Evolutionary conservation across 1,140 invertebrate species (phyloP), one percentile per base, ranked within the genome.

Genomic region (Micrasema longulum): DNA sequence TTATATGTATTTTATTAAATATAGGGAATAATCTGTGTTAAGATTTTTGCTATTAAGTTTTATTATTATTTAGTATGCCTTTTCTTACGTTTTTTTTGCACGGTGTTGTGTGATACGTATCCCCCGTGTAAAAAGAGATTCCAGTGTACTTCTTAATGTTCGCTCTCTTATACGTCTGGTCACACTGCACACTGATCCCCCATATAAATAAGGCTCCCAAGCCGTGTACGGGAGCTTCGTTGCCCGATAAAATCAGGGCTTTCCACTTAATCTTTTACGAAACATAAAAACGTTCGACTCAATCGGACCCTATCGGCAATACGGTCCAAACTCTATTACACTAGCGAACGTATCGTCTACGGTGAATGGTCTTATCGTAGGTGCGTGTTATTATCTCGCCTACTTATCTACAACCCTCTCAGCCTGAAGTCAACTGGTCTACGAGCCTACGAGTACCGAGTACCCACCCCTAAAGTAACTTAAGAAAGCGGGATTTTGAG

Each of bases 241-340:
- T 26, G 41, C 62, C 5, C 38, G 70, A 72, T 72, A 72, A 67
- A 72, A 72, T 72, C 70, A 60, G 12, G 70, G 70, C 50, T 63
- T 50, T 38, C 62, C 62, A 67, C 64, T 72, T 50, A 67, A 72
- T 72, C 70, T 72, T 67, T 72, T 72, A 67, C 70, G 47, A 72
- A 72, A 72, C 70, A 72, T 72, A 72, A 72, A 72, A 72, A 72
- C 70, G 63, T 57, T 72, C 63, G 23, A 66, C 36, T 66, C 62
- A 72, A 72, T 72, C 70, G 55, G 70, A 72, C 63, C 70, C 52
- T 66, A 66, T 72, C 52, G 70, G 63, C 68, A 66, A 60, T 67
- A 43, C 20, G 63, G 70, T 18, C 52, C 47, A 48, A 72, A 72
- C 47, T 41, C 60, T 43, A 71, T 71, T 71, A 71, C 62, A 35